A percentile compares a stretch with the other conserved stretches of the same genome.
These are phyloP conservation scores for Thaleichthys pacificus DNA, from an alignment of 2,797 vertebrate species.

Conservation along the genomic window DNA sequence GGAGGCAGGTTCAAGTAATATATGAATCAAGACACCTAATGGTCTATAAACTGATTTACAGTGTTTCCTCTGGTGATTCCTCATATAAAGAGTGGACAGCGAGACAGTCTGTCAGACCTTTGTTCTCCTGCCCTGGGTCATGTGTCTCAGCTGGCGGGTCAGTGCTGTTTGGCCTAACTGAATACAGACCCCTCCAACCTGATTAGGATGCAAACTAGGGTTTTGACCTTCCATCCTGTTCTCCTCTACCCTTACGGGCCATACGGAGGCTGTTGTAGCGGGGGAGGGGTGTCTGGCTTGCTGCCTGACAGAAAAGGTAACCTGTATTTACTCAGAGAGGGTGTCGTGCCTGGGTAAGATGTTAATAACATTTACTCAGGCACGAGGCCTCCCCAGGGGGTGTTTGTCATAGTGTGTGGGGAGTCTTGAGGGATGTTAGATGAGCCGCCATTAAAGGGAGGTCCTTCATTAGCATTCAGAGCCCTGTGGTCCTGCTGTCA, in stretches of 20 bases:
- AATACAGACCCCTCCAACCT: constrained; percentile 56
- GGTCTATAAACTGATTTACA: background rate
- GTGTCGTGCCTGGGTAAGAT: constrained; percentile 11
- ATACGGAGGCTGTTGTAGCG: constrained; percentile 16
- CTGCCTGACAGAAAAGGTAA: constrained; percentile 42
- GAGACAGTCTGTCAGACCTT: constrained; percentile 49
- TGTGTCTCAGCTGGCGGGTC: constrained; percentile 61
- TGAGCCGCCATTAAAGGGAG: constrained; percentile 21
- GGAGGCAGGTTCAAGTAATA: background rate
- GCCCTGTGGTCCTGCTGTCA: constrained; percentile 44
- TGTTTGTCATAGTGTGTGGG: constrained; percentile 11
- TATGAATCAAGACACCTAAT: background rate
- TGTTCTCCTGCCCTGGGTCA: constrained; percentile 43
- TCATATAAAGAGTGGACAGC: background rate
- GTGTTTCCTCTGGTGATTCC: background rate
- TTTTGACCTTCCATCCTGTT: constrained; percentile 55
- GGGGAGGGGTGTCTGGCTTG: background rate
- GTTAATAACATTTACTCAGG: constrained; percentile 38
- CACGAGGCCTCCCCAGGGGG: constrained; percentile 29
- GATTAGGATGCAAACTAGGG: constrained; percentile 56
- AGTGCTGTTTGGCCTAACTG: constrained; percentile 32
- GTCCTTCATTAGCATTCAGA: constrained; percentile 17
- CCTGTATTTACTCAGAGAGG: constrained; percentile 36
- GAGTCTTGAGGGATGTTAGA: constrained; percentile 11
- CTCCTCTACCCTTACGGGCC: background rate